Evolutionary conservation across 2,113 vertebrate genomes (phyloP), one percentile per base, ranked within the genome.

Genomic region (Sorex fumeus): DNA sequence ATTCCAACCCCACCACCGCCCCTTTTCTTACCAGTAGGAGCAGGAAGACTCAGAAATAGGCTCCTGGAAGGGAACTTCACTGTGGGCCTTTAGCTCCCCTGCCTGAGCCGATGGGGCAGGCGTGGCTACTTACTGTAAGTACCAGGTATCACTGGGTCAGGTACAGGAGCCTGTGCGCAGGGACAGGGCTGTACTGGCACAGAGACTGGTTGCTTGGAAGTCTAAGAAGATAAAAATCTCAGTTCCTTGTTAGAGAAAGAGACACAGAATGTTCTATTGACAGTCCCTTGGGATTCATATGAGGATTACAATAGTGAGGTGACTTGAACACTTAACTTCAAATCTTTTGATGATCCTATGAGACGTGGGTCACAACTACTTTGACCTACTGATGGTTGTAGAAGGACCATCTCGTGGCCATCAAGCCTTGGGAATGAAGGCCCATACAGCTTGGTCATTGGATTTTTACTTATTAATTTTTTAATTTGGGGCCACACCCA

Each of bases 51-150:
- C 43, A 90, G 53, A 82, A 71, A 85, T 75, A 64, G 66, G 28
- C 85, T 87, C 85, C 81, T 81, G 25, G 36, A 57, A 79, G 81
- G 81, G 67, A 80, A 80, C 57, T 93, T 25, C 57, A n/a, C 28
- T 67, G 28, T 34, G 71, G 62, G 19, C 81, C n/a, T 77, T 67
- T 12, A 30, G 62, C 28, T 88, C 47, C 32, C 28, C 12, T 57
- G 78, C 13, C 13, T 82, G 53, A 91, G n/a, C 74, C 19, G 27
- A 25, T 8, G 34, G 16, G 18, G 53, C 25, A 83, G 16, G 6
- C 60, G 34, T 40, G n/a, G 32, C 30, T 57, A 18, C 16, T 2
- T 57, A 18, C 16, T 2, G 2, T 34, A 11, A 57, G 64, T 15
- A 62, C 36, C 77, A 64, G 72, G 47, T 67, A 40, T 82, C 23